A percentile compares a stretch with the other conserved stretches of the same genome.
Conservation (phyloP, 1,140 invertebrate species). For the Drosophila subobscura region DNA sequence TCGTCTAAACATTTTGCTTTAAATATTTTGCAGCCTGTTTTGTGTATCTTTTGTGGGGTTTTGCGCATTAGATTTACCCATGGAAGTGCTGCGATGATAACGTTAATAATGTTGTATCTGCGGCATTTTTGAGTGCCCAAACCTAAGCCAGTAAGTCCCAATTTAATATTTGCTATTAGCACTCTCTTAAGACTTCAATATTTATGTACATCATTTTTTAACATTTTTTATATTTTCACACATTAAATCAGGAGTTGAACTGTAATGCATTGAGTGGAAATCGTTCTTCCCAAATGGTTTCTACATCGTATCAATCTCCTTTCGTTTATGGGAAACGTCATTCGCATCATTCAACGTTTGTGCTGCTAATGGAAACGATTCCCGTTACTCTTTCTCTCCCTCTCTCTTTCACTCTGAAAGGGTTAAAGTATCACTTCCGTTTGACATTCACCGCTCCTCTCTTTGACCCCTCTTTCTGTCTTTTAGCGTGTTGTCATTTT, state of each 20-base stretch:
- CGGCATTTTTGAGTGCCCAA: slow-evolving; percentile 6
- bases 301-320: no score
- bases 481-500: slow-evolving; percentile 32
- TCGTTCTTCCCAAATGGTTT: no score
- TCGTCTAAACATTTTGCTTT: slow-evolving; percentile 51
- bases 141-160: not conserved
- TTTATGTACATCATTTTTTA: no score
- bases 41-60: slow-evolving; percentile 4
- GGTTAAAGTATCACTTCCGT: slow-evolving; percentile 48
- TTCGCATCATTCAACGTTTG: no score
- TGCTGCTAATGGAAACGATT: no score
- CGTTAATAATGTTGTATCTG: not conserved
- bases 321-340: no score
- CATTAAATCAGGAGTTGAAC: no score
- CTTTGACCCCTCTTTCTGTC: no score
- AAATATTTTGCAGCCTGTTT: slow-evolving; percentile 30
- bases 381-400: not conserved
- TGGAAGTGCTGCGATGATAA: not conserved
- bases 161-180: no score
- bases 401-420: not conserved
- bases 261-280: no score
- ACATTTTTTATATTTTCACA: no score
- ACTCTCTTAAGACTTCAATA: no score
- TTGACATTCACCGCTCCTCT: slow-evolving; percentile 4
- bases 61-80: slow-evolving; percentile 38